Evolutionary conservation across 2,113 vertebrate species (phyloP).

Genomic region (Merops nubicus): DNA sequence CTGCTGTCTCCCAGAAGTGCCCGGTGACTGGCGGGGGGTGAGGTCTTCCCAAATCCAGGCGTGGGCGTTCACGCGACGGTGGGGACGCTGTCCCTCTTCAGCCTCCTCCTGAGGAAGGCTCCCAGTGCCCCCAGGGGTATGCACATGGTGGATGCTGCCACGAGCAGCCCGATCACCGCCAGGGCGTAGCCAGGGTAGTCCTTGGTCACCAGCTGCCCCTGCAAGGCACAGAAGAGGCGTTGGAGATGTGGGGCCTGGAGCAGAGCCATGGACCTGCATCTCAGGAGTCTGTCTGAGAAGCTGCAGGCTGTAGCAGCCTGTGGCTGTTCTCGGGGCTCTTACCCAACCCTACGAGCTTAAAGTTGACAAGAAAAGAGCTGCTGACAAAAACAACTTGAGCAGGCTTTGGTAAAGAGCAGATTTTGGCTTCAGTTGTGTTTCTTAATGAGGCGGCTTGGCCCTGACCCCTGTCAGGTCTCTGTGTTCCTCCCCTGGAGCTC

Average conservation of each 20-base stretch:
- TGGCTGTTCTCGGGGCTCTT: rapidly evolving
- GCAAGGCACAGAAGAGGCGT: not conserved
- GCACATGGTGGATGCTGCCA: slow-evolving; percentile 82
- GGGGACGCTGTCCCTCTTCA: slow-evolving; percentile 21
- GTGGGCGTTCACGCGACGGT: not conserved
- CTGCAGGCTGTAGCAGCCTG: not conserved
- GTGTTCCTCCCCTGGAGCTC: not conserved
- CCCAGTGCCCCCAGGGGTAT: slow-evolving; percentile 84
- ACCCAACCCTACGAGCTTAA: rapidly evolving
- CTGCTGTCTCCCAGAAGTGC: slow-evolving; percentile 33
- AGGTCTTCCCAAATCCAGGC: not conserved
- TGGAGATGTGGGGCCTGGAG: not conserved
- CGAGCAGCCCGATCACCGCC: slow-evolving; percentile 83
- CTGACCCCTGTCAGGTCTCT: not conserved
- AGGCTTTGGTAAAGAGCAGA: not conserved
- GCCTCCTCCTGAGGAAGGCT: slow-evolving; percentile 62
- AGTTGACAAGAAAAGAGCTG: not conserved
- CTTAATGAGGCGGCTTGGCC: not conserved
- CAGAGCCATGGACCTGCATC: rapidly evolving
- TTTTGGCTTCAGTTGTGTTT: not conserved
- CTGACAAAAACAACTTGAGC: not conserved
- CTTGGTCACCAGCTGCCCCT: slow-evolving; percentile 86
- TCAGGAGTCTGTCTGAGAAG: rapidly evolving
- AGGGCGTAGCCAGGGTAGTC: slow-evolving; percentile 84
- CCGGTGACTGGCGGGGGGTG: not conserved